A percentile compares a stretch with the other conserved stretches of the same genome.
Evolutionary conservation across 2,797 vertebrate species (phyloP).

Genomic region (Argya squamiceps): DNA sequence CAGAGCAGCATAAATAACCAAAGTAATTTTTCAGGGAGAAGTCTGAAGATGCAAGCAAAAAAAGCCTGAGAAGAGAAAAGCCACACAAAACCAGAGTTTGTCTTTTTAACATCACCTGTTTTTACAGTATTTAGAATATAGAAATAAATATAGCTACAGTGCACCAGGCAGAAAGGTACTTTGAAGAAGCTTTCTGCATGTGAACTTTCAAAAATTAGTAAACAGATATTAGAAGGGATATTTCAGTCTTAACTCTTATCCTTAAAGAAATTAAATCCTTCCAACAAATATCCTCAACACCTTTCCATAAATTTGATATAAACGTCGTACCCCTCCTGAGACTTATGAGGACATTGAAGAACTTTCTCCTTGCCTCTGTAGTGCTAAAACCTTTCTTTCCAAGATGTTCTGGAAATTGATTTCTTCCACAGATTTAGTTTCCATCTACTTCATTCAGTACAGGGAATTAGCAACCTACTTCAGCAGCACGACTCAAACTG

Average conservation of each 20-base stretch:
- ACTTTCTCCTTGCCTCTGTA: not conserved
- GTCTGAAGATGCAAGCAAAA: not conserved
- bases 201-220: not conserved
- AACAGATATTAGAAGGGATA: not conserved
- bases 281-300: not conserved
- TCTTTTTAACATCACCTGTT: not conserved
- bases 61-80: not conserved
- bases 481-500: not conserved
- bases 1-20: not conserved
- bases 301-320: not conserved
- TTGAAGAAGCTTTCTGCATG: not conserved
- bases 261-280: not conserved
- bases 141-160: not conserved
- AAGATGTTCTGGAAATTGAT: not conserved
- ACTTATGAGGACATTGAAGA: not conserved
- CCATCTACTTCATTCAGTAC: not conserved
- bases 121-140: not conserved
- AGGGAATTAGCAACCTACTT: not conserved
- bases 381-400: not conserved
- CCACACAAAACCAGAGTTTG: not conserved
- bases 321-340: accelerated
- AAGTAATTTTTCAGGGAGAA: not conserved
- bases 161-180: not conserved
- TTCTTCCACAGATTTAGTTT: not conserved
- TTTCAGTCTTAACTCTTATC: not conserved